Evolutionary conservation across 2,888 invertebrate species (phyloP), one percentile per base, ranked within the genome.

Genomic region (Meganola albula): DNA sequence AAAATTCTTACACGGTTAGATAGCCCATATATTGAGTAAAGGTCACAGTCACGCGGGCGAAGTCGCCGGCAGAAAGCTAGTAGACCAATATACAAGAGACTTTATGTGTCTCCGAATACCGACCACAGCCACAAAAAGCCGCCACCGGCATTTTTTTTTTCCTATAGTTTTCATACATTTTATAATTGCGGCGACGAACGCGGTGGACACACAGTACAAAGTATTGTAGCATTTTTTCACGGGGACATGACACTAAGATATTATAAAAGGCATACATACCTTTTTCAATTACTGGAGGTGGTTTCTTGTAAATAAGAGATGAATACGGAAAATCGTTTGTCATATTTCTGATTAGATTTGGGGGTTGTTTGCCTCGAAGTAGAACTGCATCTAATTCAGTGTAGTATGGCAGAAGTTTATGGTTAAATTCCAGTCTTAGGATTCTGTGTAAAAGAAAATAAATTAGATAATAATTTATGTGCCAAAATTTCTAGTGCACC

Each of bases 351-450:
- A 57, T 44, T 9, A 65, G 42, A 24, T 58, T 69, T 2, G 69
- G 59, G n/a, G 88, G 82, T 9, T 84, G 82, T 26, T 83, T 89
- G 0, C 97, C 97, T 48, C 90, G 90, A 18, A 97, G 77, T 42
- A 93, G 74, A 1, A 97, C 91, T 9, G 94, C 95, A 82, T 97
- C 97, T 30, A 97, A 76, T 63, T 95, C 94, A 8, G 95, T 94
- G 66, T 96, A 96, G 70, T 97, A 96, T 23, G 93, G 90, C 30
- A 95, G 84, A 31, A 90, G 79, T 37, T 89, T 90, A 65, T 95
- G 95, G 72, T 95, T 93, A 59, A 97, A 93, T 73, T 97, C 97
- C 44, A 97, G 77, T 49, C 96, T 89, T 45, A 97, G 76, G 37
- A 92, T 87, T 63, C 95, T 95, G 63, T 43, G 80, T 67, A 45